Percentiles rank a stretch among this genome's conserved stretches.
These are phyloP conservation scores for Athetis lepigone DNA, from an alignment of 2,888 invertebrate species.

Conservation along the genomic window DNA sequence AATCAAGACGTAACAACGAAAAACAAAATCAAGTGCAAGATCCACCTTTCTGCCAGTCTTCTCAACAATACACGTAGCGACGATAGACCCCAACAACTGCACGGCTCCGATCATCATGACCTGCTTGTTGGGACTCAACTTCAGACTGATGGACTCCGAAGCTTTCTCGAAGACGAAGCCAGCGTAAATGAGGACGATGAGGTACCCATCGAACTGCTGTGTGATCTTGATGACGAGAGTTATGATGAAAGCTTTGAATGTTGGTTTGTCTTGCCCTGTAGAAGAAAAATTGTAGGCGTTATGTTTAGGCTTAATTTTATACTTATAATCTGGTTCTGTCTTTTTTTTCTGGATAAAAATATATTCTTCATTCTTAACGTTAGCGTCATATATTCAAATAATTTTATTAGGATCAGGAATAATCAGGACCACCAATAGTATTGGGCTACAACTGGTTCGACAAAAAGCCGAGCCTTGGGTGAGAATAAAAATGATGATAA, in stretches of 20 bases:
- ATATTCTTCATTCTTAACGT: too few species aligned
- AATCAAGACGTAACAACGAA: too few species aligned
- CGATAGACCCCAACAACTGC: constrained; percentile 80
- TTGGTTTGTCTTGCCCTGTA: constrained; percentile 82
- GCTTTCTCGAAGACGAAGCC: constrained; percentile 84
- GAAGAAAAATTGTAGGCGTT: constrained; percentile 49
- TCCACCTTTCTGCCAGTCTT: constrained; percentile 85
- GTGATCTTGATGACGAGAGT: constrained; percentile 85
- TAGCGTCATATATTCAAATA: too few species aligned
- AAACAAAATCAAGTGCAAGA: not conserved
- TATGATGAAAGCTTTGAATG: constrained; percentile 85
- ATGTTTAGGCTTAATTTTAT: not conserved
- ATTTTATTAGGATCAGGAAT: too few species aligned
- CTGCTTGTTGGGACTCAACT: constrained; percentile 85
- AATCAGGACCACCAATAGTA: too few species aligned
- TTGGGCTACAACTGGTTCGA: too few species aligned
- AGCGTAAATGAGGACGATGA: constrained; percentile 86
- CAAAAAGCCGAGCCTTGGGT: too few species aligned
- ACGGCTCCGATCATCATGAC: constrained; percentile 85
- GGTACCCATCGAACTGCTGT: constrained; percentile 87
- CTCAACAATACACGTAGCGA: constrained; percentile 85
- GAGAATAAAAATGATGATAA: too few species aligned
- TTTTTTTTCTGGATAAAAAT: too few species aligned
- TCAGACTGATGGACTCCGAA: constrained; percentile 76
- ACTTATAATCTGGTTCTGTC: too few species aligned